Evolutionary conservation across 2,888 invertebrate species (phyloP).

Genomic region (Diloba caeruleocephala): DNA sequence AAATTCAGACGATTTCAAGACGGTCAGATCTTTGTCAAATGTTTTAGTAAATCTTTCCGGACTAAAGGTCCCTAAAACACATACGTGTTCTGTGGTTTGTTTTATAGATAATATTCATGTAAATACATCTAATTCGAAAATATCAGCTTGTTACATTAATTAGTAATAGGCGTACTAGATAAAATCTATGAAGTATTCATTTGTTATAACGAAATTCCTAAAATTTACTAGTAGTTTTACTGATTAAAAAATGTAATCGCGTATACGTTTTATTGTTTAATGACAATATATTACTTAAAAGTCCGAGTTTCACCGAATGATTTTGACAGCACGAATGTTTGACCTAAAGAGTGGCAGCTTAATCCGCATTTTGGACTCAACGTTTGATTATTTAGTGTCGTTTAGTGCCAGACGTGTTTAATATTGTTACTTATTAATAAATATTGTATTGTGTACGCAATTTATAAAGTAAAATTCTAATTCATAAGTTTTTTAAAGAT

Average conservation of each 20-base stretch:
- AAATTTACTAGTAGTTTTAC: too few relatives aligned
- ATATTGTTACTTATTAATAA: constrained; percentile 73
- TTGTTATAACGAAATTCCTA: not conserved
- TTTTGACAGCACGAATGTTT: constrained; percentile 7
- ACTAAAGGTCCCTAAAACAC: not conserved
- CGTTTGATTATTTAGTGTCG: constrained; percentile 55
- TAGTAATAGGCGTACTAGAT: constrained; percentile 14
- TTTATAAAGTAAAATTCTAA: constrained; percentile 47
- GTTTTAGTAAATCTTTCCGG: constrained; percentile 21
- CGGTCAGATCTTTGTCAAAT: not conserved
- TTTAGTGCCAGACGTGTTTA: constrained; percentile 73
- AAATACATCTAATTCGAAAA: constrained; percentile 1
- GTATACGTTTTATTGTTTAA: not conserved
- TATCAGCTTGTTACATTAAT: not conserved
- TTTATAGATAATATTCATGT: constrained; percentile 25
- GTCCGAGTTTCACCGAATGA: constrained; percentile 34
- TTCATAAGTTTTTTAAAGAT: constrained; percentile 34
- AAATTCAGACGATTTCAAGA: constrained; percentile 26
- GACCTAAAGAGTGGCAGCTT: constrained; percentile 43
- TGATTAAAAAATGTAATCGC: too few relatives aligned
- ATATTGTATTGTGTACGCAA: constrained; percentile 60
- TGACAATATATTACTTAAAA: not conserved
- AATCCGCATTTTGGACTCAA: constrained; percentile 38
- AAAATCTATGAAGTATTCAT: constrained; percentile 27
- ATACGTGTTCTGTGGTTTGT: not conserved